These are phyloP conservation scores for Eospalax fontanierii DNA, from an alignment of 2,797 vertebrate species.

Conservation along the genomic window DNA sequence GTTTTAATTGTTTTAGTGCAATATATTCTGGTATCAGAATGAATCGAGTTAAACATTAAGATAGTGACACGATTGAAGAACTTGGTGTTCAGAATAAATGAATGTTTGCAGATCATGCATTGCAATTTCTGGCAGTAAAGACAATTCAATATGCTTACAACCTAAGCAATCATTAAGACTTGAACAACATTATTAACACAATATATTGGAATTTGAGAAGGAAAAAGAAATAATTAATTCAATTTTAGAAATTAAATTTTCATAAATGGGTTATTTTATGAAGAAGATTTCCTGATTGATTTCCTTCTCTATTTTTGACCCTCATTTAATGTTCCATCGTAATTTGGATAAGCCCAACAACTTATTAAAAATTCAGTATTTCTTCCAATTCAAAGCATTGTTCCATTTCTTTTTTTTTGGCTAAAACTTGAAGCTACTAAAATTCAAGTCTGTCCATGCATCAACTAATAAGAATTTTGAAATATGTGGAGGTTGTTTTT, in stretches of 20 bases:
- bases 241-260: conserved; percentile 56
- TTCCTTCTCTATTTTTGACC: conserved; percentile 14
- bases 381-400: conserved; percentile 9
- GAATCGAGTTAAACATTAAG: conserved; percentile 48
- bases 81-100: conserved; percentile 63
- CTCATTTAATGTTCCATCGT: neutral
- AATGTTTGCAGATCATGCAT: conserved; percentile 54
- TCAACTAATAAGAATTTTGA: neutral
- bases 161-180: conserved; percentile 51
- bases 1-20: conserved; percentile 62
- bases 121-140: conserved; percentile 50
- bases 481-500: neutral
- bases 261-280: neutral
- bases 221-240: neutral
- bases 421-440: neutral
- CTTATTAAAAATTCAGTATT: neutral
- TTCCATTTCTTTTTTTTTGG: neutral
- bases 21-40: conserved; percentile 6
- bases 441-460: neutral
- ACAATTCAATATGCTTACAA: conserved; percentile 72
- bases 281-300: conserved; percentile 18
- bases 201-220: neutral
- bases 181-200: conserved; percentile 22
- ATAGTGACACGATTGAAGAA: conserved; percentile 66
- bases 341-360: neutral